Base-by-base conservation (phyloP, 2,113 vertebrate genomes). In the Brachyistius frenatus region DNA sequence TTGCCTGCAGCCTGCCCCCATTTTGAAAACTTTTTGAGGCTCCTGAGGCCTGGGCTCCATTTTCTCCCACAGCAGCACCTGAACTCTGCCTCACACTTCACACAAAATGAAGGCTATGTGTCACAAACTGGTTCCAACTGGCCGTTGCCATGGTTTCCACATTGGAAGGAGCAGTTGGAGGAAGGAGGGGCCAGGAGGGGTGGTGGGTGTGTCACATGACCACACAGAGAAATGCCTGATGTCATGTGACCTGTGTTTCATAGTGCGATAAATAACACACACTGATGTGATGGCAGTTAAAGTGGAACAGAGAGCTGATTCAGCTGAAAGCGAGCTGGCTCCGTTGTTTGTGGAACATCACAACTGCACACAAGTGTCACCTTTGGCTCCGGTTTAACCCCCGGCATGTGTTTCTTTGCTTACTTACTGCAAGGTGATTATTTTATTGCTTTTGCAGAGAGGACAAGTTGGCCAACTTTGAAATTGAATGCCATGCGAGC, bases 91-190 rank as follows among this genome's bases (percentile, higher is more conserved):
- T 95, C 94, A 79, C 94, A 93, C 94, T 91, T 92, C 84, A 83
- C 93, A 93, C 96, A 96, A 97, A 96, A 97, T 96, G 96, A 96
- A 95, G 95, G 93, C 95, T 92, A 91, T 89, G 86, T 96, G 95
- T 96, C 95, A 95, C 89, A 94, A 94, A 96, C 96, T 94, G 94
- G 97, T 95, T 96, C 91, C 91, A 95, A 94, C 96, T 91, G 93
- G 95, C 93, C 84, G 96, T 97, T 97, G 92, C 96, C 94, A 96
- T 97, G 95, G 97, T 95, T 97, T 96, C 95, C 85, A 91, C 86
- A 66, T 88, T 92, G 94, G 93, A 94, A 91, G 94, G 94, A 95
- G 95, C 92, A 83, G 93, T 93, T 93, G 90, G 92, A 91, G 90
- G 80, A 92, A 89, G 93, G 93, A 93, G 92, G 92, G 91, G 88